Evolutionary conservation across 1,140 invertebrate genomes (phyloP), one percentile per base, ranked within the genome.

Genomic region (Diuraphis noxia): DNA sequence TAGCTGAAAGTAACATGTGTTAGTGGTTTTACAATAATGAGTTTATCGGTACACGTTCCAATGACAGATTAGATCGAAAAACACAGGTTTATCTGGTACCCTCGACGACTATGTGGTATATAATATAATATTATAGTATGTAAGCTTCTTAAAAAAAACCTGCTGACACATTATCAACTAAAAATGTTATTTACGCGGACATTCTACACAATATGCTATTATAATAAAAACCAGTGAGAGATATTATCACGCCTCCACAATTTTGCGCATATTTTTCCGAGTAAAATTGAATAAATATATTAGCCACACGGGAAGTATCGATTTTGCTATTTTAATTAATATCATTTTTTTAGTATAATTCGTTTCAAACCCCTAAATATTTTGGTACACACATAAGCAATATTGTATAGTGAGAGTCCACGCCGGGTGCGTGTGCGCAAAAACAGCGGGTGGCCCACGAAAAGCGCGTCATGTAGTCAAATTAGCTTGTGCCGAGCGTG

Each of bases 391-490:
- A 72, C 56, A 72, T 72, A 72, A n/a, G n/a, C n/a, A n/a, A 72
- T 17, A 72, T 17, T 72, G 30, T 72, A 72, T n/a, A n/a, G 30
- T 5, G 30, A n/a, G 56, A 46, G 72, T 13, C n/a, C 34, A 56
- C 36, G 36, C 30, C 36, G 56, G 38, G 36, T 89, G 88, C 88
- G 52, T 34, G 72, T 38, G 88, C 25, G 88, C 88, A 21, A 90
- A 90, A 90, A 79, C 88, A 30, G 88, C 88, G 72, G 88, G 88
- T 77, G 88, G 88, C 63, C 88, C 41, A 43, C 63, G 87, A 41
- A 88, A 88, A 88, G 19, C 85, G 52, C 87, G 87, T 77, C 87
- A 34, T 90, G 88, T 77, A 90, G 88, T 90, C 63, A 90, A 90
- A 90, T 90, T 90, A 90, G 88, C 88, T 77, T 43, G 63, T 41